Evolutionary conservation across 2,888 invertebrate species (phyloP).

Genomic region (Orthosia cruda): DNA sequence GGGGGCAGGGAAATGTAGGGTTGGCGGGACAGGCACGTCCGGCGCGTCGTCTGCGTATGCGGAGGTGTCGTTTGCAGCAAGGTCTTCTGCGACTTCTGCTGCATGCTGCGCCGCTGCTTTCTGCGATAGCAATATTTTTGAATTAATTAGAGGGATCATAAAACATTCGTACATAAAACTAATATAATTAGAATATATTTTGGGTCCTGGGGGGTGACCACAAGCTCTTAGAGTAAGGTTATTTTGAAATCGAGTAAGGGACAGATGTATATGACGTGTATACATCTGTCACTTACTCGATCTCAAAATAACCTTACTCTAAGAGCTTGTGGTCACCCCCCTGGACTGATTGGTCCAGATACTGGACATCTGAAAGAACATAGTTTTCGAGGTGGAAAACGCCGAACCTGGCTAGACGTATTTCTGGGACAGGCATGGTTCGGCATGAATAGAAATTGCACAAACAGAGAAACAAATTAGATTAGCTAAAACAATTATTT

Average conservation of each 20-base stretch:
- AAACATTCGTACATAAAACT: background rate
- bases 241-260: no score
- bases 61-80: constrained; percentile 57
- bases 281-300: no score
- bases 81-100: constrained; percentile 56
- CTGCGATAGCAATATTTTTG: constrained; percentile 69
- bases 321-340: no score
- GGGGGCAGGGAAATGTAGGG: no score
- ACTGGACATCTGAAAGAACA: background rate
- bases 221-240: no score
- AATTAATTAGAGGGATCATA: background rate
- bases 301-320: no score
- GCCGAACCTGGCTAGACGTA: background rate
- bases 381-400: background rate
- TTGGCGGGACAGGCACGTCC: background rate
- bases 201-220: no score
- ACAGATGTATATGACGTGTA: no score
- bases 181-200: background rate
- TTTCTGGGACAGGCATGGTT: no score
- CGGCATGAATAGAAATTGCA: background rate
- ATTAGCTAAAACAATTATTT: background rate
- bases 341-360: background rate
- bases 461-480: background rate
- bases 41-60: constrained; percentile 56
- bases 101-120: constrained; percentile 76